Evolutionary conservation across 2,113 vertebrate species (phyloP).

Genomic region (Paracanthobrama guichenoti): DNA sequence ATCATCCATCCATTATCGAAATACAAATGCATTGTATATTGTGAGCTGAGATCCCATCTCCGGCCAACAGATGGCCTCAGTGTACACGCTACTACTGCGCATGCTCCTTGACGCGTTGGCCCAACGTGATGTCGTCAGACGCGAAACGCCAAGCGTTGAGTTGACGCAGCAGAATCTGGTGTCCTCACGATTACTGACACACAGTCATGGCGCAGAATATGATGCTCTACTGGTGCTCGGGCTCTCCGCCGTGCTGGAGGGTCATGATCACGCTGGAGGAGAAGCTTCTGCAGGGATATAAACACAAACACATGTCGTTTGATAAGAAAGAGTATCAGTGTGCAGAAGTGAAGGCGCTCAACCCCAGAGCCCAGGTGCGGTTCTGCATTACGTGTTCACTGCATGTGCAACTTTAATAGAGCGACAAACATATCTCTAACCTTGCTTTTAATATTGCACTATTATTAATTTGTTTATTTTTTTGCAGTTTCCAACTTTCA

Average conservation of each 20-base stretch:
- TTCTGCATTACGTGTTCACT: neutral
- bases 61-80: too few species aligned
- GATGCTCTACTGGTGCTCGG: slow-evolving; percentile 71
- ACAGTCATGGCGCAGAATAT: slow-evolving; percentile 70
- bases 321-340: slow-evolving; percentile 74
- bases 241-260: slow-evolving; percentile 78
- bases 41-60: too few species aligned
- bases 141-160: too few species aligned
- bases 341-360: slow-evolving; percentile 63
- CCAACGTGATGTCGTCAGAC: too few species aligned
- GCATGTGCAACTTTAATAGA: neutral
- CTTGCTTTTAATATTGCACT: neutral
- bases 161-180: neutral
- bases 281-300: slow-evolving; percentile 73
- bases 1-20: too few species aligned
- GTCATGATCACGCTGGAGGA: slow-evolving; percentile 74
- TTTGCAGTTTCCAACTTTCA: slow-evolving; percentile 73
- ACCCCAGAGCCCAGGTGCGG: slow-evolving; percentile 72
- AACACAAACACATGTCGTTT: slow-evolving; percentile 68
- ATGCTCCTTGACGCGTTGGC: too few species aligned
- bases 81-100: too few species aligned
- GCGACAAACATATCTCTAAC: neutral
- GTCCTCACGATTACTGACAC: neutral
- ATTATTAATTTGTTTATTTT: neutral
- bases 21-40: too few species aligned